Percentiles rank a stretch among this genome's conserved stretches.
Conservation (phyloP, 2,113 vertebrate genomes). For the Vombatus ursinus region DNA sequence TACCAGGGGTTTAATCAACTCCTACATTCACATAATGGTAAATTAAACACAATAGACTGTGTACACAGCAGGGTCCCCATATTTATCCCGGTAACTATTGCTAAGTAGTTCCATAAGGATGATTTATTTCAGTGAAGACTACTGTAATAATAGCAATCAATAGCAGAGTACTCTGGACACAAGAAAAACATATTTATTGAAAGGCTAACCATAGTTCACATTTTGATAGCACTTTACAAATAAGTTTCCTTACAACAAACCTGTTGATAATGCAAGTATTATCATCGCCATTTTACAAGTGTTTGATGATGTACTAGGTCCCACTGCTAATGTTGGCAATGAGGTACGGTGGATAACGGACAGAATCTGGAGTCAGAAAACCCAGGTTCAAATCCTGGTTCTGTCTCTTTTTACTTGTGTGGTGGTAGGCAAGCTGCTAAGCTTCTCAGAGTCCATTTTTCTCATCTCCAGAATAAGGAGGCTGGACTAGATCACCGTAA, state of each 20-base stretch:
- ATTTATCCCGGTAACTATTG: neutral
- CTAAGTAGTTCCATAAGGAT: neutral
- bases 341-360: neutral
- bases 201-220: neutral
- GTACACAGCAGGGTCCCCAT: neutral
- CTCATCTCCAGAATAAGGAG: neutral
- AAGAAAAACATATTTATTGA: neutral
- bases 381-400: neutral
- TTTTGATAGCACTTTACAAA: neutral
- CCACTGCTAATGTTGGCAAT: neutral
- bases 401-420: neutral
- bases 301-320: neutral
- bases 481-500: neutral
- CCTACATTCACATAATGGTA: neutral
- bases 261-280: neutral
- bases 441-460: neutral
- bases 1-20: neutral
- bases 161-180: neutral
- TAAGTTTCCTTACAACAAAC: neutral
- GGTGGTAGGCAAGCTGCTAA: neutral
- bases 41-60: neutral
- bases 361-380: neutral
- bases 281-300: neutral
- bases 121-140: neutral
- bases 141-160: neutral